Percentiles rank a stretch among this genome's conserved stretches.
These are phyloP conservation scores for Poliocrania exsul DNA, from an alignment of 2,797 vertebrate species.

Conservation along the genomic window DNA sequence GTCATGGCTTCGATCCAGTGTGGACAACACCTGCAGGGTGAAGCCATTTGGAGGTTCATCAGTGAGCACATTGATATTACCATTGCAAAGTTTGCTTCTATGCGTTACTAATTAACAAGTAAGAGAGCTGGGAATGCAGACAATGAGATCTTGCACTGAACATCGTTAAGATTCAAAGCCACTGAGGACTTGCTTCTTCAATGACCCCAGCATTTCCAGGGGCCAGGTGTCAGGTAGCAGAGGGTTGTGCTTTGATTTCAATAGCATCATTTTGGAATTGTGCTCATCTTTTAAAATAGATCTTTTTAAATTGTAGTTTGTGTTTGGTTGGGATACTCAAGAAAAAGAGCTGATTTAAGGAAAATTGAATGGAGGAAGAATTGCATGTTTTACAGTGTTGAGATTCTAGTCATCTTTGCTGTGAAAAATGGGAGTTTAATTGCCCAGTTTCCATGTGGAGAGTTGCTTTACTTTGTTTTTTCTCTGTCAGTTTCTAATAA, in stretches of 20 bases:
- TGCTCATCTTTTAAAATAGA: neutral
- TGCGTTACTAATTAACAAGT: neutral
- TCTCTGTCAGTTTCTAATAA: neutral
- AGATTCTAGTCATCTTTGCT: conserved; percentile 24
- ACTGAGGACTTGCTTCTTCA: neutral
- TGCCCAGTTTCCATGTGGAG: conserved; percentile 11
- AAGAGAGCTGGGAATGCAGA: neutral
- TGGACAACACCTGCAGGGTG: neutral
- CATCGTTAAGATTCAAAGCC: neutral
- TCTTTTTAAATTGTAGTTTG: neutral
- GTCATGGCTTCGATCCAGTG: neutral
- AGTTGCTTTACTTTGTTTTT: conserved; percentile 37
- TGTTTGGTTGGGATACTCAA: neutral
- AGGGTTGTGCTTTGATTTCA: neutral
- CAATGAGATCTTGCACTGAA: neutral
- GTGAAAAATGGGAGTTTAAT: conserved; percentile 20
- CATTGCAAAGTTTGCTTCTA: neutral
- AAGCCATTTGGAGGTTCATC: neutral
- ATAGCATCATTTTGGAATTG: neutral
- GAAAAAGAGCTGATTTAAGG: conserved; percentile 16
- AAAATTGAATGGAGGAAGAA: neutral
- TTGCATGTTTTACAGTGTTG: neutral
- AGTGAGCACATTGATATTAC: neutral
- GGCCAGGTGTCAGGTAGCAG: neutral
- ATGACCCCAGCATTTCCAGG: neutral